These are phyloP conservation scores for Hemiprocne comata DNA, from an alignment of 2,113 vertebrate genomes.

Conservation along the genomic window DNA sequence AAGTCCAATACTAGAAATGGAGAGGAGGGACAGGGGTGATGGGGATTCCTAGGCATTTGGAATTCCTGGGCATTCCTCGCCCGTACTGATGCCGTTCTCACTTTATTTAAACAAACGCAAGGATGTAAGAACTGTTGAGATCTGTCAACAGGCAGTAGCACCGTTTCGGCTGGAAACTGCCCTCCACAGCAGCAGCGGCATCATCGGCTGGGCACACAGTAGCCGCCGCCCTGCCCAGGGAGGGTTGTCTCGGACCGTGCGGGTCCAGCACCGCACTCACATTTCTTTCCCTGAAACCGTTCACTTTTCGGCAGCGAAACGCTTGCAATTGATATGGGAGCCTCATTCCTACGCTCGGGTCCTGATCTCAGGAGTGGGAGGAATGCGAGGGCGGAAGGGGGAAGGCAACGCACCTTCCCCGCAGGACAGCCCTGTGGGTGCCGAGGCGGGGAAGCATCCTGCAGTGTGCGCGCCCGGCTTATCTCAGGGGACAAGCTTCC, in stretches of 20 bases:
- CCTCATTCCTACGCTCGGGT: not conserved
- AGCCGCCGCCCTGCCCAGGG: not conserved
- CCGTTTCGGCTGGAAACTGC: not conserved
- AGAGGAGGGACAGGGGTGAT: no score
- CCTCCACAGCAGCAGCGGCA: not conserved
- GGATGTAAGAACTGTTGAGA: not conserved
- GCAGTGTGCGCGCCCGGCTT: not conserved
- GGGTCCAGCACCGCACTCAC: not conserved
- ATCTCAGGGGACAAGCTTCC: not conserved
- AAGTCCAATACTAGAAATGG: not conserved
- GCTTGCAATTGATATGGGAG: not conserved
- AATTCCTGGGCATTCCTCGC: not conserved
- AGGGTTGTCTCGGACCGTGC: rapidly evolving
- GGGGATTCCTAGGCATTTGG: not conserved
- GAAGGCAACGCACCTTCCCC: not conserved
- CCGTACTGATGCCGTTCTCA: not conserved
- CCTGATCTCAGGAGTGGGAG: not conserved
- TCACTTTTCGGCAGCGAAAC: not conserved
- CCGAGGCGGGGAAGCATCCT: not conserved
- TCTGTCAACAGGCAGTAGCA: not conserved
- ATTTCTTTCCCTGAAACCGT: not conserved
- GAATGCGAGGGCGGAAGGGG: not conserved
- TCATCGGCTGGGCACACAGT: not conserved
- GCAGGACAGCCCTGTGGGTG: not conserved
- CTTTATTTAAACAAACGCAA: not conserved